Percentiles rank a stretch among this genome's conserved stretches.
These are phyloP conservation scores for Halyomorpha halys DNA, from an alignment of 1,140 invertebrate species.

Conservation along the genomic window DNA sequence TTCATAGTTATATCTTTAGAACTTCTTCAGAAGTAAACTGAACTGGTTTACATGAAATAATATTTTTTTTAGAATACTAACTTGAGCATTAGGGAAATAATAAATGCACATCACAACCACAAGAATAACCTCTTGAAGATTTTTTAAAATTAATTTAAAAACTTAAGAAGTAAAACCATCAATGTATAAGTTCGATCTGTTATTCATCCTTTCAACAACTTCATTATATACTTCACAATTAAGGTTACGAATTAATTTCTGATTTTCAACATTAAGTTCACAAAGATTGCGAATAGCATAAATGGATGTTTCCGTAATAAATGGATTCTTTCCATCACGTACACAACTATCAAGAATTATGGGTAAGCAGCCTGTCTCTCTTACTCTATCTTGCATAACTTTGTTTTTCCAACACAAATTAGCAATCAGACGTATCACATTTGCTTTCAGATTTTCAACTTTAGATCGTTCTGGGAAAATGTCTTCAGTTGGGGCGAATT, in stretches of 20 bases:
- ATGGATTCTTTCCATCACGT: slow-evolving; percentile 15
- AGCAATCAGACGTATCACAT: slow-evolving; percentile 11
- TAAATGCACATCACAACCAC: too few species aligned
- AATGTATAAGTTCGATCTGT: neutral
- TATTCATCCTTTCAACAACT: neutral
- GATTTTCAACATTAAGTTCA: slow-evolving; percentile 14
- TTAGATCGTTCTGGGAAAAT: neutral
- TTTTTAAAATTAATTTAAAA: neutral
- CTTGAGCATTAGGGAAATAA: too few species aligned
- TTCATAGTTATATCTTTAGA: too few species aligned
- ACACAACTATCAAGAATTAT: slow-evolving; percentile 14
- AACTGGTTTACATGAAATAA: too few species aligned
- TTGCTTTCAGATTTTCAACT: slow-evolving; percentile 15
- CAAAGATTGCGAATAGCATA: slow-evolving; percentile 4
- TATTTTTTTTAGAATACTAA: too few species aligned
- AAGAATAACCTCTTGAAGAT: too few species aligned
- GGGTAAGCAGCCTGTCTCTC: slow-evolving; percentile 3
- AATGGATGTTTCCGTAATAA: slow-evolving; percentile 13
- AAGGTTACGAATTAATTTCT: neutral
- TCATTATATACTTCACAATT: neutral
- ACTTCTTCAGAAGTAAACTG: too few species aligned
- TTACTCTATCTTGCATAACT: neutral
- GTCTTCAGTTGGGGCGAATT: neutral
- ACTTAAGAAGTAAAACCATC: neutral
- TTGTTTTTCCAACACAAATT: slow-evolving; percentile 14